Evolutionary conservation across 64 coral and sea anemone species (phyloP), one percentile per base, ranked within the genome.

Genomic region (Platygyra sinensis): DNA sequence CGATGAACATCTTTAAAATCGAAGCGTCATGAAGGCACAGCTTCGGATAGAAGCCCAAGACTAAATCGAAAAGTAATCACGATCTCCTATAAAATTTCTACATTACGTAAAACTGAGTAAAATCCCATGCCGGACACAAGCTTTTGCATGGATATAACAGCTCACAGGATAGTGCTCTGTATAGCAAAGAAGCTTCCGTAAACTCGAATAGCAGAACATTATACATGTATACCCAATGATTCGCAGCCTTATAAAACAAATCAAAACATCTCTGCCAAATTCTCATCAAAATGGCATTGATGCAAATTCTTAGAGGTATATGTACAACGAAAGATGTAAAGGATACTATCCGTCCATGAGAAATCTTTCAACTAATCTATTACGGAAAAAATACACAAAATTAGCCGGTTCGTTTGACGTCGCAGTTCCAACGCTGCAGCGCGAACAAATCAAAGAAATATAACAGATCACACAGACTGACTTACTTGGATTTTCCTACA

Each of bases 321-420:
- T 33, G 10, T 38, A 27, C 50, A 42, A 84, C 30, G n/a, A n/a
- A n/a, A n/a, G n/a, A n/a, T n/a, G 39, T 27, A 89, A 94, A 99
- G 94, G 97, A 99, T 99, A 99, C 97, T 99, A 99, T 75, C 94
- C 97, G 75, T 99, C 97, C 97, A 99, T 99, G 36, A 99, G 94
- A 80, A 99, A 99, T 79, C 97, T 91, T 67, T 99, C 97, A 72
- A 99, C 97, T 57, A 99, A 88, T 81, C 97, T 99, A 65, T 71
- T 72, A 76, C 73, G 32, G 60, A 64, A 83, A 94, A 39, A 27
- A 60, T 65, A 31, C 8, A 24, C 19, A 85, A 85, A 22, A 71
- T n/a, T 49, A 24, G 63, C 81, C 81, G 81, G 81, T 85, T 46
- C 17, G 62, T 71, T 38, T 42, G 36, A 50, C 36, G 81, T 36